Conservation (phyloP, 2,888 invertebrate genomes). For the Lapara coniferarum region DNA sequence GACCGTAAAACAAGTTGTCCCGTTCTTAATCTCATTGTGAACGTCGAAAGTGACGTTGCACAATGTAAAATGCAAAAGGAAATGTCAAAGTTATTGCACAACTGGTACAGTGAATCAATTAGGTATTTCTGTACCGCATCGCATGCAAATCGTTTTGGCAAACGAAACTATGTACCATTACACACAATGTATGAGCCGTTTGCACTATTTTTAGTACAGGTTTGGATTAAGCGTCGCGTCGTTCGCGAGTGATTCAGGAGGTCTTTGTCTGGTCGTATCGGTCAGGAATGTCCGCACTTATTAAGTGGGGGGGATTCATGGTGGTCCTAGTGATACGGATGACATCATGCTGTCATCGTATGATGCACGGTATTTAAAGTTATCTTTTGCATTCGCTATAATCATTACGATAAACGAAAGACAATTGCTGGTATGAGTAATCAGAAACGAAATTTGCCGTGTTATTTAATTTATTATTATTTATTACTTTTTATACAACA, state of each 20-base stretch:
- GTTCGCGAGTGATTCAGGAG: slow-evolving; percentile 4
- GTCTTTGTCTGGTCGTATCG: slow-evolving; percentile 18
- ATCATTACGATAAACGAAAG: no score
- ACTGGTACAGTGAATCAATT: slow-evolving; percentile 37
- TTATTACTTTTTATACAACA: no score
- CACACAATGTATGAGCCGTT: slow-evolving; percentile 24
- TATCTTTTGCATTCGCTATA: no score
- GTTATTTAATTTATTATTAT: no score
- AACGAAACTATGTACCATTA: slow-evolving; percentile 27
- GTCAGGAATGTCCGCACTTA: slow-evolving; percentile 5
- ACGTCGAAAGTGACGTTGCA: slow-evolving; percentile 15
- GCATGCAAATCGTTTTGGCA: slow-evolving; percentile 35
- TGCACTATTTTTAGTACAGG: slow-evolving; percentile 28
- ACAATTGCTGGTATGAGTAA: no score
- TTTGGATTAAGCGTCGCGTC: slow-evolving; percentile 9
- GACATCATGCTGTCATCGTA: background rate
- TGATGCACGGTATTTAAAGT: no score
- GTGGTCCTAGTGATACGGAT: background rate
- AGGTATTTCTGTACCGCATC: slow-evolving; percentile 35
- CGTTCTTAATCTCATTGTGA: background rate
- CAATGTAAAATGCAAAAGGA: slow-evolving; percentile 29
- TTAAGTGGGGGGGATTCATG: background rate
- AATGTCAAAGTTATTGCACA: slow-evolving; percentile 36
- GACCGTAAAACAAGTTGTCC: background rate
- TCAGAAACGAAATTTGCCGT: no score